Conservation (phyloP, 1,140 invertebrate genomes). For the Panonychus citri region DNA sequence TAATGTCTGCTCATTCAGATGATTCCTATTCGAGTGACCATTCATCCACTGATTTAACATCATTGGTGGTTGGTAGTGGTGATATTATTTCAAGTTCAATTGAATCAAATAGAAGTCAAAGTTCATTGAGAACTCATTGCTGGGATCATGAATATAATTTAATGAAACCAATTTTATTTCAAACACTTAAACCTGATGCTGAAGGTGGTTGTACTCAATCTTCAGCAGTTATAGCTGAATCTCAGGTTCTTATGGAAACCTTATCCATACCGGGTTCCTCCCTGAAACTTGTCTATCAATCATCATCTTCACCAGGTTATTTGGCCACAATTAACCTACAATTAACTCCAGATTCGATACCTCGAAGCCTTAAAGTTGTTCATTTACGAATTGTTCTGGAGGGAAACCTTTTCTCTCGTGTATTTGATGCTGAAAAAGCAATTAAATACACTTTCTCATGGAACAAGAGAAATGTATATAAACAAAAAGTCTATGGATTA, state of each 20-base stretch:
- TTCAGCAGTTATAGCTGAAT: conserved; percentile 55
- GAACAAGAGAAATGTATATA: conserved; percentile 29
- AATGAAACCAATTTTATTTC: conserved; percentile 44
- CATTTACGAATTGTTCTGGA: conserved; percentile 24
- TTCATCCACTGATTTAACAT: not conserved
- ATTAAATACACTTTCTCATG: conserved; percentile 29
- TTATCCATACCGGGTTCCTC: conserved; percentile 62
- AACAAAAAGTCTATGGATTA: conserved; percentile 48
- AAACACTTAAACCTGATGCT: conserved; percentile 58
- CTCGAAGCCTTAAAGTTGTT: conserved; percentile 19
- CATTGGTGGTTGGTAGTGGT: too few relatives aligned
- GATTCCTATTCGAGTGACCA: not conserved
- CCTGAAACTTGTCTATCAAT: conserved; percentile 26
- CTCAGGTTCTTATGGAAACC: conserved; percentile 80
- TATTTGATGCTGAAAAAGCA: conserved; percentile 27
- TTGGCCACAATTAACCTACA: conserved; percentile 27
- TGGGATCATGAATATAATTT: conserved; percentile 59
- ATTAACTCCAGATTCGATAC: conserved; percentile 24
- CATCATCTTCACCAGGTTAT: conserved; percentile 23
- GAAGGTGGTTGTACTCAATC: conserved; percentile 49
- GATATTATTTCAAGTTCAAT: not conserved
- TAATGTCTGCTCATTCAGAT: not conserved
- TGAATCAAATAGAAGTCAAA: too few relatives aligned
- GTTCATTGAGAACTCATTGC: conserved; percentile 27
- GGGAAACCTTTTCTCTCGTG: conserved; percentile 24